Evolutionary conservation across 2,113 vertebrate species (phyloP).

Genomic region (Hyperopisus bebe): DNA sequence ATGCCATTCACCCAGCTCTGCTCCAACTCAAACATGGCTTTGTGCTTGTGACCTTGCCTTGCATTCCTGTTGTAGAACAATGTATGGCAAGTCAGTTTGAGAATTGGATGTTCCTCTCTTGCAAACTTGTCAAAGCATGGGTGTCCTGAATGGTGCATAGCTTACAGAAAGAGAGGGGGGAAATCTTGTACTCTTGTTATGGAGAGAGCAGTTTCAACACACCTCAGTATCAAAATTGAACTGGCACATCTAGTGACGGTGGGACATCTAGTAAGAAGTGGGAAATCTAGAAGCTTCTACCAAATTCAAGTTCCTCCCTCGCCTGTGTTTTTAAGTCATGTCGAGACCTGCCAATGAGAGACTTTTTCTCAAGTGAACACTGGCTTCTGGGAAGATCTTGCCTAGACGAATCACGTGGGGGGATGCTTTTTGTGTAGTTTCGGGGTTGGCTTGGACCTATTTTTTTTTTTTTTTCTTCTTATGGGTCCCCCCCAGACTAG

Average conservation of each 20-base stretch:
- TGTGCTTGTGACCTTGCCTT: conserved; percentile 74
- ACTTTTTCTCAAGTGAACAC: conserved; percentile 91
- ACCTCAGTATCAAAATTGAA: conserved; percentile 83
- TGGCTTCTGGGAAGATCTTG: conserved; percentile 98
- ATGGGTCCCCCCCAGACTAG: conserved; percentile 52
- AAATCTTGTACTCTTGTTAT: conserved; percentile 74
- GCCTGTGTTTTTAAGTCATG: conserved; percentile 98
- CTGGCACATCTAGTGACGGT: conserved; percentile 87
- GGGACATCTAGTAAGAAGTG: conserved; percentile 73
- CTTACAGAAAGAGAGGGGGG: conserved; percentile 42
- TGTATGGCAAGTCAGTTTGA: conserved; percentile 62
- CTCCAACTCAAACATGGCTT: conserved; percentile 67
- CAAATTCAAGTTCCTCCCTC: conserved; percentile 89
- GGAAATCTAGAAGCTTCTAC: conserved; percentile 50
- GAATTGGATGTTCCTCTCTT: conserved; percentile 57
- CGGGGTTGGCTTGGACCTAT: conserved; percentile 43
- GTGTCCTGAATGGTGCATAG: conserved; percentile 49
- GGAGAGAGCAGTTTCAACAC: conserved; percentile 90
- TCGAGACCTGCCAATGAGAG: conserved; percentile 99
- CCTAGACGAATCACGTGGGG: conserved; percentile 86
- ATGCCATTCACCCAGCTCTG: conserved; percentile 86
- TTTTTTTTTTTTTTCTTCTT: conserved; percentile 31
- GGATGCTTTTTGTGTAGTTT: conserved; percentile 60
- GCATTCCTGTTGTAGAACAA: conserved; percentile 88
- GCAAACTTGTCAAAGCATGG: conserved; percentile 53